These are phyloP conservation scores for Lordiphosa mommai DNA, from an alignment of 1,140 invertebrate genomes.

Conservation along the genomic window DNA sequence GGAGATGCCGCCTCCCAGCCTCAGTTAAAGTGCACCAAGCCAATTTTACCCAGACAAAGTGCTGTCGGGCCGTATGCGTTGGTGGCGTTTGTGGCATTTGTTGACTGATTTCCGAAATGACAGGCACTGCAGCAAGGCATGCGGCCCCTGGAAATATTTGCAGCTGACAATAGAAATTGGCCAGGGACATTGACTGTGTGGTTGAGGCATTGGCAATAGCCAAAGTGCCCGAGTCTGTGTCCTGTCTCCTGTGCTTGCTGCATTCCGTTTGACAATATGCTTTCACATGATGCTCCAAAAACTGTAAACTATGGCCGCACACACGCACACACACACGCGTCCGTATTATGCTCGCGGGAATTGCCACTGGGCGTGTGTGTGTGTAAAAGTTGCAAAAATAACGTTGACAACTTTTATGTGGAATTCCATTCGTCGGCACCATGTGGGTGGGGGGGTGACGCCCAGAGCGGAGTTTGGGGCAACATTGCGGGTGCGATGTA, in stretches of 20 bases:
- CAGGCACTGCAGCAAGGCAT: conserved; percentile 18
- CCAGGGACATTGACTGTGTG: conserved; percentile 40
- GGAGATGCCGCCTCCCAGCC: conserved; percentile 6
- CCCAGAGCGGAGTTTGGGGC: neutral
- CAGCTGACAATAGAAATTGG: conserved; percentile 67
- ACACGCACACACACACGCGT: conserved; percentile 14
- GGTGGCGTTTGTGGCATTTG: conserved; percentile 41
- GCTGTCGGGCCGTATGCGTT: conserved; percentile 19
- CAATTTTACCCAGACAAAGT: conserved; percentile 35
- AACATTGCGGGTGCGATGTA: conserved; percentile 28
- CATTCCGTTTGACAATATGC: conserved; percentile 59
- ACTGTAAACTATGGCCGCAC: conserved; percentile 43
- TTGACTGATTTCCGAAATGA: conserved; percentile 62
- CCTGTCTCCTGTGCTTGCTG: conserved; percentile 31
- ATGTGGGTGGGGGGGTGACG: neutral
- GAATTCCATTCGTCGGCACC: conserved; percentile 8
- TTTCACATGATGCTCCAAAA: conserved; percentile 63
- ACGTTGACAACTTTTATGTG: conserved; percentile 69
- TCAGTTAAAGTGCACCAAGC: conserved; percentile 1
- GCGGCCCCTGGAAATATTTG: conserved; percentile 12
- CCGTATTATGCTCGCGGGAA: conserved; percentile 62
- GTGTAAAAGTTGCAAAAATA: conserved; percentile 57
- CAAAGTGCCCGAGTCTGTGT: conserved; percentile 45
- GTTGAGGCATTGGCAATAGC: conserved; percentile 42
- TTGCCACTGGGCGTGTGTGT: conserved; percentile 29